Evolutionary conservation across 2,797 vertebrate species (phyloP).

Genomic region (Lagorchestes hirsutus): DNA sequence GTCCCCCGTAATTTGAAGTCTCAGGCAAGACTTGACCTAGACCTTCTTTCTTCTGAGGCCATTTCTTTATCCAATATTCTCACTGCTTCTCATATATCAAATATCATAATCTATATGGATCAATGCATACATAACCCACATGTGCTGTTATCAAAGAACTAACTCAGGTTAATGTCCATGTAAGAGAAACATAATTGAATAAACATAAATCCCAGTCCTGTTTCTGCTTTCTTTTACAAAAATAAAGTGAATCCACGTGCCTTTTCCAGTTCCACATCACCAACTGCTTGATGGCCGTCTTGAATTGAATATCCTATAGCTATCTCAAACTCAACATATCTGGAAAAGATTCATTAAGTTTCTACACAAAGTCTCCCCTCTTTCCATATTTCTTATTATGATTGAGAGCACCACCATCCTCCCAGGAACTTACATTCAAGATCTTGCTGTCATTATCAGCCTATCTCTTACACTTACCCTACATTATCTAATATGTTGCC

Average conservation of each 20-base stretch:
- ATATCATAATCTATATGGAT: not conserved
- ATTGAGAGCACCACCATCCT: not conserved
- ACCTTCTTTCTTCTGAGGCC: not conserved
- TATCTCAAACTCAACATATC: not conserved
- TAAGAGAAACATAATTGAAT: not conserved
- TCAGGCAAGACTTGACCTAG: too few relatives aligned
- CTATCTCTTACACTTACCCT: not conserved
- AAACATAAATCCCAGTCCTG: not conserved
- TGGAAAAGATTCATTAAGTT: not conserved
- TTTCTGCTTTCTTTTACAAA: not conserved
- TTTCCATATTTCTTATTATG: not conserved
- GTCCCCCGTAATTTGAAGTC: not conserved
- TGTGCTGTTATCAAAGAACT: not conserved
- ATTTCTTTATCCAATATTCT: not conserved
- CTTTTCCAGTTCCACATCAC: not conserved
- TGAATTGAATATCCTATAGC: not conserved
- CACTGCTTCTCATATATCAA: not conserved
- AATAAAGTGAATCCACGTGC: not conserved
- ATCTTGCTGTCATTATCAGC: not conserved
- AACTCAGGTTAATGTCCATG: not conserved
- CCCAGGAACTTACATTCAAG: not conserved
- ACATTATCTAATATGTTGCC: not conserved
- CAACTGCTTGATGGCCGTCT: not conserved
- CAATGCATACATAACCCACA: not conserved
- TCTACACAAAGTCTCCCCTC: not conserved